Evolutionary conservation across 2,888 invertebrate species (phyloP).

Genomic region (Hirudinaria manillensis): DNA sequence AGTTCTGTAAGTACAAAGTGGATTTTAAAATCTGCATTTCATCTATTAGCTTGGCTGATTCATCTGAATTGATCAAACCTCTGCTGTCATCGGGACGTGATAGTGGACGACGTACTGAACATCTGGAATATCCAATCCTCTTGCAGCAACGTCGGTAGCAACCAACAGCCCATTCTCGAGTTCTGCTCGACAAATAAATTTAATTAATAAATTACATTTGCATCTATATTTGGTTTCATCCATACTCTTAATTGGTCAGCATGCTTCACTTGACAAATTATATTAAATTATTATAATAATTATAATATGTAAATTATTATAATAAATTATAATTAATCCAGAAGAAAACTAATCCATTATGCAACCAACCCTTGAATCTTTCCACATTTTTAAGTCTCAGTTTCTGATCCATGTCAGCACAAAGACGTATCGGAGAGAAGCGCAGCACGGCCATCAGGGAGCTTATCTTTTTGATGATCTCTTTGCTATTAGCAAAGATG

Average conservation of each 20-base stretch:
- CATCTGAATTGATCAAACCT: constrained; percentile 57
- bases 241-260: background rate
- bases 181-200: constrained; percentile 20
- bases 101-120: constrained; percentile 94
- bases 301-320: constrained; percentile 4
- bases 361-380: constrained; percentile 58
- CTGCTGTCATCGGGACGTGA: constrained; percentile 87
- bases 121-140: constrained; percentile 88
- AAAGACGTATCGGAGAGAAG: constrained; percentile 57
- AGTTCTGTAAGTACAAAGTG: constrained; percentile 61
- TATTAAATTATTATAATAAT: constrained; percentile 1
- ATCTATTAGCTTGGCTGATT: background rate
- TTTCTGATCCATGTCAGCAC: constrained; percentile 78
- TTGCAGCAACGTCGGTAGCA: constrained; percentile 89
- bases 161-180: constrained; percentile 62
- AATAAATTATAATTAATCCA: background rate
- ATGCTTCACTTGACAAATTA: background rate
- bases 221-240: background rate
- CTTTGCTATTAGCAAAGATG: constrained; percentile 75
- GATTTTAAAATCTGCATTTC: background rate
- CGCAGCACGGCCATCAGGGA: constrained; percentile 56
- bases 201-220: background rate
- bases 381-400: constrained; percentile 90
- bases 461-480: constrained; percentile 73
- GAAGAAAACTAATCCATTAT: background rate